These are phyloP conservation scores for Desmophyllum pertusum DNA, from an alignment of 92 coral and sea anemone genomes.

Conservation along the genomic window DNA sequence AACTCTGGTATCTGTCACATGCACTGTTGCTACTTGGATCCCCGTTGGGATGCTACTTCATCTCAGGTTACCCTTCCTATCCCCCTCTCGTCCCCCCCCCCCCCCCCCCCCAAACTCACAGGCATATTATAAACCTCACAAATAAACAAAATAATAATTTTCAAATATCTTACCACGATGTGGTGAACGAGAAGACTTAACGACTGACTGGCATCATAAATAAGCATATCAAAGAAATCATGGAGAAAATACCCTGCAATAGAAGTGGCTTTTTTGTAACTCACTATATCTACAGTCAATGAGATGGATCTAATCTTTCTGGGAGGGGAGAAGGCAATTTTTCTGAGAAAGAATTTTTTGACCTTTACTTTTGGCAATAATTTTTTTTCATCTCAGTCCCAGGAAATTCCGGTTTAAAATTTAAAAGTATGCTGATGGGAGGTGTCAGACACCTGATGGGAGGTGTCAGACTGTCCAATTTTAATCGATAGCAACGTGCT, in stretches of 20 bases:
- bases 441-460: too few species aligned
- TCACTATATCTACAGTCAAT: background rate
- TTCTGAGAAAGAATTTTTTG: too few species aligned
- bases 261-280: background rate
- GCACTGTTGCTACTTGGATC: background rate
- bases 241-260: conserved; percentile 86
- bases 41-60: background rate
- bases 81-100: too few species aligned
- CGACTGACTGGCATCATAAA: conserved; percentile 73
- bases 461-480: too few species aligned
- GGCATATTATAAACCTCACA: too few species aligned
- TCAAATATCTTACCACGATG: conserved; percentile 63
- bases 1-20: background rate
- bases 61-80: background rate
- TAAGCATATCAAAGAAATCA: conserved; percentile 79
- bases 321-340: too few species aligned
- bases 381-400: too few species aligned
- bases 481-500: too few species aligned
- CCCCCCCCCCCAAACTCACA: background rate
- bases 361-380: too few species aligned
- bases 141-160: background rate
- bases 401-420: too few species aligned
- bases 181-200: conserved; percentile 69
- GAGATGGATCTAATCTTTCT: too few species aligned
- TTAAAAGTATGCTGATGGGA: too few species aligned